Base-by-base conservation (phyloP, 2,888 invertebrate genomes). In the Leptogaster cylindrica region DNA sequence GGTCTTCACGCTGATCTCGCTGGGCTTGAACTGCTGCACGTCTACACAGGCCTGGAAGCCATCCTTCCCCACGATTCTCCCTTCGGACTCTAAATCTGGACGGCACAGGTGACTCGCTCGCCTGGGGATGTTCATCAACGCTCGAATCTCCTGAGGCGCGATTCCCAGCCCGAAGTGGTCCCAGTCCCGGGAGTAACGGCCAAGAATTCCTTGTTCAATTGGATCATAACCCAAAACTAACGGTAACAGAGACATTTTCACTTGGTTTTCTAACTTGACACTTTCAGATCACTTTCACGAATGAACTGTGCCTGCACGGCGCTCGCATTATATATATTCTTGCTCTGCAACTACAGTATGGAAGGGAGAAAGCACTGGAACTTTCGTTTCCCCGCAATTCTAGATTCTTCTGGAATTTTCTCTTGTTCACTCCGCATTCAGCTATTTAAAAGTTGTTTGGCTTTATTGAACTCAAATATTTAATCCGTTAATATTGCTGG, bases 1-100 rank as follows among this genome's bases (percentile, higher is more conserved):
- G 67, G 89, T 84, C 81, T 90, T 92, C 64, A 92, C 85, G 63
- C 86, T 84, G 23, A 90, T 83, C 77, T 90, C 90, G 36, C 86
- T 85, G 0, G 89, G 89, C 44, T 85, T 80, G 75, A 89, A 90
- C 73, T 89, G 88, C 72, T 87, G 86, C 0, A 89, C 87, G 73
- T 90, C 89, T 72, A 89, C 78, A 72, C 85, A 85, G 2, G 88
- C 87, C 78, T 89, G 88, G 72, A 88, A 89, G 70, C 88, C 88
- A 73, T 89, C 86, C 12, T 87, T 86, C 74, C 87, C 87, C 36
- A 83, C 78, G 68, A 84, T 82, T n/a, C 12, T 27, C 27, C 8
- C 7, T 12, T 7, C 25, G 10, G 6, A 7, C n/a, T 27, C 50
- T n/a, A n/a, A n/a, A n/a, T n/a, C n/a, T n/a, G n/a, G n/a, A n/a